Evolutionary conservation across 1,140 invertebrate genomes (phyloP).

Genomic region (Neoseiulus cucumeris): DNA sequence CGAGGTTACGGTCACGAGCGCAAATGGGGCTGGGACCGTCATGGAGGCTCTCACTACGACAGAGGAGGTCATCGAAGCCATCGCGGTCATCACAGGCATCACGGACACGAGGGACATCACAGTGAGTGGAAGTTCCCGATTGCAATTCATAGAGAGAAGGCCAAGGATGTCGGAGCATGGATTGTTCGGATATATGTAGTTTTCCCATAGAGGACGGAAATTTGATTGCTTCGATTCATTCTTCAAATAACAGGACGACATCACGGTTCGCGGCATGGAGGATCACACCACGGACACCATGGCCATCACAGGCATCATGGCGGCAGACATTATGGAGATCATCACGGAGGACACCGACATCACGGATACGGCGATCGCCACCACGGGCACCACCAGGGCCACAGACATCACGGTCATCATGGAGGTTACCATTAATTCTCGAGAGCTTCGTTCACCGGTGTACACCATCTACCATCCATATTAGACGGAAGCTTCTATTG

Average conservation of each 20-base stretch:
- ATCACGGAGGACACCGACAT: background rate
- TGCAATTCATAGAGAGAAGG: no score
- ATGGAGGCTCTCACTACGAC: background rate
- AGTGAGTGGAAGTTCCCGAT: no score
- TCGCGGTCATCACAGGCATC: background rate
- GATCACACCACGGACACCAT: background rate
- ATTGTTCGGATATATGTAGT: no score
- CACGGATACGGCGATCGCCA: background rate
- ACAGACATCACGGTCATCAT: background rate
- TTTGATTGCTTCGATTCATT: background rate
- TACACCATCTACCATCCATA: no score
- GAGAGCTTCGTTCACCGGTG: no score
- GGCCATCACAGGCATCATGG: slow-evolving; percentile 9
- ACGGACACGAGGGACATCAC: background rate
- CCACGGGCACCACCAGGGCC: background rate
- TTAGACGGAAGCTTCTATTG: no score
- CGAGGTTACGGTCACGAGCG: background rate
- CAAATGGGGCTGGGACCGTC: background rate
- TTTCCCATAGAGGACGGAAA: no score
- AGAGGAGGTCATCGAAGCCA: background rate
- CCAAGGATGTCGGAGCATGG: no score
- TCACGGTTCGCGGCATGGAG: background rate
- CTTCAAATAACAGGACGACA: background rate
- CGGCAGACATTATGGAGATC: slow-evolving; percentile 7
- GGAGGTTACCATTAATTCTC: no score